Conservation (phyloP, 2,113 vertebrate genomes). For the Circaetus cinerascens region DNA sequence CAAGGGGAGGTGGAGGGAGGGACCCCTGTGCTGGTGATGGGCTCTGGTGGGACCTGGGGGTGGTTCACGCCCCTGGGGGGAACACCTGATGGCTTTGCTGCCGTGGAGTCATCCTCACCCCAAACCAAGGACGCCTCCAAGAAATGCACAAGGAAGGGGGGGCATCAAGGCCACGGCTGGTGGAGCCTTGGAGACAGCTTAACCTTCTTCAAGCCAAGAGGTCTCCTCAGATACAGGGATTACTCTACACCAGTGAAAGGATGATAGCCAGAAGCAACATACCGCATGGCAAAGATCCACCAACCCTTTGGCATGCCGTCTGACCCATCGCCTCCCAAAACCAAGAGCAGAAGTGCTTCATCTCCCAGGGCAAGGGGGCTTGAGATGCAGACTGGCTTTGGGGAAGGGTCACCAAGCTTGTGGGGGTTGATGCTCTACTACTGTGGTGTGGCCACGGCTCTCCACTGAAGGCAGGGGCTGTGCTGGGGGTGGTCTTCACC, state of each 20-base stretch:
- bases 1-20: background rate
- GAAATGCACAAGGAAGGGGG: background rate
- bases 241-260: background rate
- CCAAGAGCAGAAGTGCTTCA: background rate
- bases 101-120: background rate
- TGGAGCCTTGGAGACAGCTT: background rate
- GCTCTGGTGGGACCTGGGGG: background rate
- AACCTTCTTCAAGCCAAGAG: background rate
- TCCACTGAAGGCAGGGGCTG: background rate
- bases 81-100: background rate
- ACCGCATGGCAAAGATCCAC: accelerated
- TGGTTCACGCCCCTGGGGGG: background rate
- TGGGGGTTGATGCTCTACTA: background rate
- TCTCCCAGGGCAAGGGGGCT: background rate
- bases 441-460: accelerated
- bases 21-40: background rate
- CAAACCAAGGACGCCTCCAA: background rate
- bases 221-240: background rate
- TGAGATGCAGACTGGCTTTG: background rate
- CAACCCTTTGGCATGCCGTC: accelerated
- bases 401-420: background rate
- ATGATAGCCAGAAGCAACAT: background rate
- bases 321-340: background rate
- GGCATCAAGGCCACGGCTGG: background rate
- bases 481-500: background rate